Evolutionary conservation across 2,888 invertebrate species (phyloP).

Genomic region (Agriopis marginaria): DNA sequence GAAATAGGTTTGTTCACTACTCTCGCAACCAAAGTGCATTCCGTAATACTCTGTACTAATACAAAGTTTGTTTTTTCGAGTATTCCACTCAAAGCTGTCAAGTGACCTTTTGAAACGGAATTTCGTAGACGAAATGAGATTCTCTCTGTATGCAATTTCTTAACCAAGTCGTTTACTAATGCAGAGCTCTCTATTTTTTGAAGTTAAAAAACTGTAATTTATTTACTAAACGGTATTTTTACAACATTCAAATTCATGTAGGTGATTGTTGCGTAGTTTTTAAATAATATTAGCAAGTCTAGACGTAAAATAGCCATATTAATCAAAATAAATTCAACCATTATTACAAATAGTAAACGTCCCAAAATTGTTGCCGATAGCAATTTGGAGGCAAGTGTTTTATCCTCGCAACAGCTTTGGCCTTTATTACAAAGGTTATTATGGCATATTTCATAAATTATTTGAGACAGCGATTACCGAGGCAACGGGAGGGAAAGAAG

Average conservation of each 20-base stretch:
- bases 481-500: conserved; percentile 55
- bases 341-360: conserved; percentile 31
- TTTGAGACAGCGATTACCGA: conserved; percentile 71
- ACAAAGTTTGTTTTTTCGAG: conserved; percentile 20
- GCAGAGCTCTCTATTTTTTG: neutral
- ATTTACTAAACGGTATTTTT: neutral
- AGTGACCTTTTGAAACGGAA: conserved; percentile 16
- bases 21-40: conserved; percentile 14
- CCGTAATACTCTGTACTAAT: conserved; percentile 18
- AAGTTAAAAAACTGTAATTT: neutral
- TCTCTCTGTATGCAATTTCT: neutral
- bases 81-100: conserved; percentile 10
- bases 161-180: neutral
- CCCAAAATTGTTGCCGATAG: conserved; percentile 55
- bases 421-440: conserved; percentile 79
- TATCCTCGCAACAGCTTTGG: conserved; percentile 61
- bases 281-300: conserved; percentile 2
- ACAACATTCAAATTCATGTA: neutral
- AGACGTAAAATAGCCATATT: conserved; percentile 19
- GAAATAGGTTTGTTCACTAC: conserved; percentile 5
- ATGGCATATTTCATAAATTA: conserved; percentile 81
- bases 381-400: conserved; percentile 70
- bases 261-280: neutral
- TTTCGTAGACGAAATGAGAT: conserved; percentile 16
- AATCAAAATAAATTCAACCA: conserved; percentile 19